Base-by-base conservation (phyloP, 1,140 invertebrate species). In the Colletes gigas region DNA sequence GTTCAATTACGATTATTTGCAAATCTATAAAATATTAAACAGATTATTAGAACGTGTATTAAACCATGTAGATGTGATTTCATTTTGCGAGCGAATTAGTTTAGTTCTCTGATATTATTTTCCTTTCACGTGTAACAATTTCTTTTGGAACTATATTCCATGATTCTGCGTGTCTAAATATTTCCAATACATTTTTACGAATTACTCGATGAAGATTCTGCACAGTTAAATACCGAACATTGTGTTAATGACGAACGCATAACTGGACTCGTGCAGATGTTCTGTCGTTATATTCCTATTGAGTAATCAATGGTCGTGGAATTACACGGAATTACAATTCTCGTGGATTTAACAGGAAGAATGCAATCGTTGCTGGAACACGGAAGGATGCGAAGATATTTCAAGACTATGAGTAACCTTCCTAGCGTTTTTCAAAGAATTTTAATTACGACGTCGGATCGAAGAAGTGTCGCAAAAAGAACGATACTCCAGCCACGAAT, bases 221-320 rank as follows among this genome's bases (percentile, higher is more conserved):
- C 14, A 7, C 4, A 54, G 69, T 57, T 71, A 10, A 9, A 59
- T 12, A 41, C 57, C 19, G 14, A 17, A 8, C 44, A 9, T 52
- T 12, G 54, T 15, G 52, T 76, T 69, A 81, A 76, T 47, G 52
- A 52, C 12, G 44, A 44, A 44, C 44, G 8, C 44, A 44, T 44
- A 44, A 44, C 44, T 9, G 44, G 5, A 47, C 12, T 57, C 63
- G 67, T 62, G 79, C 73, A 77, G 73, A 81, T 81, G 72, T 76
- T 52, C 52, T 2, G 8, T n/a, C 69, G 19, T 10, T 3, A 15
- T 17, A 55, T 17, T 39, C 4, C 39, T 66, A 65, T 55, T 21
- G 75, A 14, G 14, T n/a, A 71, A 60, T 82, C n/a, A 69, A 55
- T 55, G 30, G 30, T 5, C n/a, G 10, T 14, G 39, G 8, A 76